Evolutionary conservation across 2,888 invertebrate genomes (phyloP).

Genomic region (Oscheius onirici): DNA sequence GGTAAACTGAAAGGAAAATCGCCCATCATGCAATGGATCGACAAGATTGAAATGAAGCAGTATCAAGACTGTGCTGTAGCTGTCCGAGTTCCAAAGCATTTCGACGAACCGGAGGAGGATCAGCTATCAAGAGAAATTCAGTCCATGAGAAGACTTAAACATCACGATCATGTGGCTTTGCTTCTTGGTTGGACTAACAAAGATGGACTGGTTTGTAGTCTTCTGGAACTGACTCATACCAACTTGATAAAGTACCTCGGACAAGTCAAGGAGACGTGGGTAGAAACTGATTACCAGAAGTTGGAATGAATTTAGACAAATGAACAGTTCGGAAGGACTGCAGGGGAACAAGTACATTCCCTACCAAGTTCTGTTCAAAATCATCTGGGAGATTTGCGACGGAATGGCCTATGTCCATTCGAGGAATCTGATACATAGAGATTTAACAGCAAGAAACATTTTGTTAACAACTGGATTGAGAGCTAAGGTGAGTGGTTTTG

Average conservation of each 20-base stretch:
- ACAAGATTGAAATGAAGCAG: conserved; percentile 59
- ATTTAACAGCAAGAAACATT: conserved; percentile 57
- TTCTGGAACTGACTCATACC: conserved; percentile 61
- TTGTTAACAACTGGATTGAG: conserved; percentile 57
- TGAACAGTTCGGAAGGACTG: conserved; percentile 11
- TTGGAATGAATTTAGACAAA: neutral
- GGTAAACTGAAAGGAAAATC: conserved; percentile 61
- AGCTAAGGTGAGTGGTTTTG: conserved; percentile 41
- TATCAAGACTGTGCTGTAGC: conserved; percentile 64
- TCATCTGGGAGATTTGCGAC: conserved; percentile 55
- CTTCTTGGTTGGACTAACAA: conserved; percentile 61
- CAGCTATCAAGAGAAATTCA: conserved; percentile 58
- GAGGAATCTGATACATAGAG: conserved; percentile 54
- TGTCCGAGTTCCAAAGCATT: conserved; percentile 52
- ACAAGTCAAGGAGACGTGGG: conserved; percentile 56
- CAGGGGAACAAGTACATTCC: conserved; percentile 35
- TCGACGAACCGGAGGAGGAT: conserved; percentile 60
- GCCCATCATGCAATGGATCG: conserved; percentile 63
- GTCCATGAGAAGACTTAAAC: conserved; percentile 55
- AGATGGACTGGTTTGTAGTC: conserved; percentile 54
- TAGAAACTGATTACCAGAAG: neutral
- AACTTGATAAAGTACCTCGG: conserved; percentile 57
- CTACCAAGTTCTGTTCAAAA: conserved; percentile 44
- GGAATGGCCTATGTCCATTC: conserved; percentile 59
- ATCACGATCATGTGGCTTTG: conserved; percentile 59